Conservation (phyloP, 2,888 invertebrate genomes). For the Caenorhabditis panamensis region DNA sequence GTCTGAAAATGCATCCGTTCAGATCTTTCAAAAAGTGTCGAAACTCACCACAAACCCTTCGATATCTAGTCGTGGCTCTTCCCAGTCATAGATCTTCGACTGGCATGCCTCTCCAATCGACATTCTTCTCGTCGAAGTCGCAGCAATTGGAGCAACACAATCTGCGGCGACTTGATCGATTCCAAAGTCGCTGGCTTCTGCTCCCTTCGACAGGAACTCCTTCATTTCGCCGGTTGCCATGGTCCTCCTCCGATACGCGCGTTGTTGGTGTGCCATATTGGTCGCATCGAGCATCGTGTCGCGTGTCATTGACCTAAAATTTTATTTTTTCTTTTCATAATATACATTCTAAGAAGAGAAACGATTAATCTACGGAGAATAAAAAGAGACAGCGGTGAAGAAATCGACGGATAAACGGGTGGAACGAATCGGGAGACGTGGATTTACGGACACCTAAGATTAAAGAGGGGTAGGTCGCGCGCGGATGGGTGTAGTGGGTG, state of each 20-base stretch:
- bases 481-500: slow-evolving; percentile 19
- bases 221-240: slow-evolving; percentile 46
- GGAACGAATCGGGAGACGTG: slow-evolving; percentile 11
- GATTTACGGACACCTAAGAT: slow-evolving; percentile 42
- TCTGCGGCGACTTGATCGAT: slow-evolving; percentile 9
- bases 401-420: slow-evolving; percentile 30
- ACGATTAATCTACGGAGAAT: slow-evolving; percentile 44
- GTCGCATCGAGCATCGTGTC: slow-evolving; percentile 32
- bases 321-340: slow-evolving; percentile 48
- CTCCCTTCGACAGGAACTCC: slow-evolving; percentile 33
- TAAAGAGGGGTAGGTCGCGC: slow-evolving; percentile 26
- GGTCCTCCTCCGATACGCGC: slow-evolving; percentile 34
- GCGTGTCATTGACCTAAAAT: slow-evolving; percentile 55
- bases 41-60: slow-evolving; percentile 66
- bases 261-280: slow-evolving; percentile 29
- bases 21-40: background rate
- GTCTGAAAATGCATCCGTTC: slow-evolving; percentile 32
- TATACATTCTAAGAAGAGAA: slow-evolving; percentile 47
- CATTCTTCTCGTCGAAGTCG: slow-evolving; percentile 35
- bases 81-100: slow-evolving; percentile 59
- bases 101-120: slow-evolving; percentile 36
- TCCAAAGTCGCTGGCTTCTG: slow-evolving; percentile 16
- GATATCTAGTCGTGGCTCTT: slow-evolving; percentile 66
- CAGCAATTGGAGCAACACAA: background rate
- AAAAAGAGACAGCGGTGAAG: slow-evolving; percentile 19